Evolutionary conservation across 2,113 vertebrate genomes (phyloP), one percentile per base, ranked within the genome.

Genomic region (Rhea pennata): DNA sequence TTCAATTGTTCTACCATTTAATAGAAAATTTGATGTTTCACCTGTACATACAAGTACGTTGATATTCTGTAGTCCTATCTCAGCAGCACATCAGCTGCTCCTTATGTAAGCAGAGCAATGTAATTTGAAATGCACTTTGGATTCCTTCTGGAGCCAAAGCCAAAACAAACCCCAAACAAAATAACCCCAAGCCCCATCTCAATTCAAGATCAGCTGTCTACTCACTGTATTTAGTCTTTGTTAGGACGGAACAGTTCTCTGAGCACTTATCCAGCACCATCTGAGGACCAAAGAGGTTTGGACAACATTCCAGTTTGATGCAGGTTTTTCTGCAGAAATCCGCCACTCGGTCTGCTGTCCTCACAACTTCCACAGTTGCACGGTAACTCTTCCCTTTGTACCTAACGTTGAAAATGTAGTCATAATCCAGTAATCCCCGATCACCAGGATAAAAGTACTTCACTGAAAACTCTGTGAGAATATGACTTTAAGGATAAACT

Each of bases 211-310:
- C 21, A 24, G 67, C 6, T 3, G 58, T 74, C 51, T 86, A 98
- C 99, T 97, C 97, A 99, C 99, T 99, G 98, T 99, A 99, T 98
- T 99, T 99, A 84, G 99, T 99, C 98, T 99, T 99, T 95, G 99
- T 99, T 95, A 99, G 98, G 88, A 99, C 98, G 42, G 99, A 99
- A 97, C 99, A 99, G 97, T 99, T 99, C 96, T 99, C 99, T 12
- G 99, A 99, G 97, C 99, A 99, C 84, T 97, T 99, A 70, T 99
- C 99, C 96, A 99, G 98, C 97, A 99, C 99, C 99, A 99, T 99
- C 77, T 98, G 97, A 58, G 99, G 99, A 66, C 99, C 99, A 8
- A 99, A 99, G 86, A 99, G 98, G 96, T 99, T 99, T 15, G 99
- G 99, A 96, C 99, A 99, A 92, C 99, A 99, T 94, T 99, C 99